Evolutionary conservation across 2,113 vertebrate genomes (phyloP), one percentile per base, ranked within the genome.

Genomic region (Myiagra hebetior): DNA sequence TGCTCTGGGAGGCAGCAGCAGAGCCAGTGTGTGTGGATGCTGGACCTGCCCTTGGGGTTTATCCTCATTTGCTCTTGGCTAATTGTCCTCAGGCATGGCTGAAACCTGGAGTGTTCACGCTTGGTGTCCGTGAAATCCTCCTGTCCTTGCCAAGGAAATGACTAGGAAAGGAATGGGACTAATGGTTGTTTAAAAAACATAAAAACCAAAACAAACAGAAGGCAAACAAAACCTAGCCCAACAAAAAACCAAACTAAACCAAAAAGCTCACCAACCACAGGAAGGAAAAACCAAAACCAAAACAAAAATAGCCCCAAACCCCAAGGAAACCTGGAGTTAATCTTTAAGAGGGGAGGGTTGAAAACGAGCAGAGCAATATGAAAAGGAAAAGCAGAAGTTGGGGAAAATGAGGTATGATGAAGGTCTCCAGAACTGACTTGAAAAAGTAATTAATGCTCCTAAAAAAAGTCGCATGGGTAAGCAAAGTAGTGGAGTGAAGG

Each of bases 401-500:
- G 13, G 8, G n/a, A 80, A 91, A 92, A 73, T 39, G 10, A 57
- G 35, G 28, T 23, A 53, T 46, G 74, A 60, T 49, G 6, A 77
- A 86, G 50, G 69, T 89, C 75, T 23, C 13, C 33, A 33, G 60
- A 52, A 23, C 68, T 63, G 69, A 44, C 27, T 75, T 67, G 52
- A 41, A 87, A 73, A 89, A 89, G 52, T 69, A 87, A 88, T 78
- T 91, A 93, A 69, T 72, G 65, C 33, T 53, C 56, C 65, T 85
- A 72, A 67, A 85, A 67, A 84, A 77, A 90, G 63, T 90, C 1
- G 1, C 27, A 33, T 31, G 74, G 83, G 80, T 79, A 93, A 87
- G 83, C 63, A 69, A 47, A 94, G 77, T 85, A 89, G 65, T 57
- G 73, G 62, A 91, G 89, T 60, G 74, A 81, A 86, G 60, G 70